Base-by-base conservation (phyloP, 1,140 invertebrate genomes). In the Heliconius hermathena region DNA sequence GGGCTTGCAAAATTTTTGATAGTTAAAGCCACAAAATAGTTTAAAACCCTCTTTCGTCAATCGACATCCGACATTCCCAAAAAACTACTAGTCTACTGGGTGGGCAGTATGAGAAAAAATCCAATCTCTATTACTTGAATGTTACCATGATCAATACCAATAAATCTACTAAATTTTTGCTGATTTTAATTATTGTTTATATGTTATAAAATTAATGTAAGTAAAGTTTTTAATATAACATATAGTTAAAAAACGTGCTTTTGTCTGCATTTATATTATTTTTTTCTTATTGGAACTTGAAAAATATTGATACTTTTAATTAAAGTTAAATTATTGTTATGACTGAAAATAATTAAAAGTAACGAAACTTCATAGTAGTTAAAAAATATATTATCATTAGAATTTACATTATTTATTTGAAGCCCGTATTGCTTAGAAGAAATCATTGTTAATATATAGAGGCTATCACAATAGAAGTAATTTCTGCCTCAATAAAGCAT, bases 51-150 rank as follows among this genome's bases (percentile, higher is more conserved):
- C 78, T 79, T 83, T 85, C 82, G 79, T 83, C 87, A 83, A 82
- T 85, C 83, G 78, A 83, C 89, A 84, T 83, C 85, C 81, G 85
- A 89, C 86, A 89, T 88, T 87, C 83, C 85, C 81, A 82, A 87
- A 88, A 85, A 87, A 85, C 84, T 84, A 82, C 84, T 85, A 66
- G 26, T 29, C 60, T 29, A 66, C 60, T 57, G n/a, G 54, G 54
- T 11, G 8, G 54, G 54, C 73, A 84, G 60, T 82, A 73, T 76
- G 22, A 73, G 16, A 54, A 77, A 77, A 77, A 74, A 46, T 46
- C 41, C 71, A 57, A 66, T 82, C 71, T 73, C 71, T 70, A 78
- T 36, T 72, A 71, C 73, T 36, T 52, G 52, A 60, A 38, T 74
- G 49, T 78, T 81, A n/a, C 75, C 72, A 74, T 57, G 18, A 60